Percentiles rank a stretch among this genome's conserved stretches.
Evolutionary conservation across 2,797 vertebrate genomes (phyloP).

Genomic region (Pelodytes ibericus): DNA sequence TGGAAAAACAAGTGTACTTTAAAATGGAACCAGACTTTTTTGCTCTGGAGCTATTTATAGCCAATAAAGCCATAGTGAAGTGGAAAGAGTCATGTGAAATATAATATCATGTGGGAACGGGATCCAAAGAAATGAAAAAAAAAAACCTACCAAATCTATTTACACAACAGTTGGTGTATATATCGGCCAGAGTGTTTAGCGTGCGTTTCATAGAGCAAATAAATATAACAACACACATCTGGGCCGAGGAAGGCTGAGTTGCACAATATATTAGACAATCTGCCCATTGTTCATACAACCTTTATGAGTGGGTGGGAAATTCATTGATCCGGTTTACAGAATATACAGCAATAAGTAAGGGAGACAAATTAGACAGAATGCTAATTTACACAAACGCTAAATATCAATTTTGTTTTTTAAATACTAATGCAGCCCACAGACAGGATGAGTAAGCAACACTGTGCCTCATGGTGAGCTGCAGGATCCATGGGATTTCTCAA

Average conservation of each 20-base stretch:
- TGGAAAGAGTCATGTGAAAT: background rate
- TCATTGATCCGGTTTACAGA: slow-evolving; percentile 19
- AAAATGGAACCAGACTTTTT: slow-evolving; percentile 41
- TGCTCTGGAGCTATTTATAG: slow-evolving; percentile 18
- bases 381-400: too few species aligned
- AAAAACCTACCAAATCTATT: slow-evolving; percentile 15
- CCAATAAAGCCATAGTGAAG: slow-evolving; percentile 1
- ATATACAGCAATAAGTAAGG: slow-evolving; percentile 13
- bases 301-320: slow-evolving; percentile 40
- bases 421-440: too few species aligned
- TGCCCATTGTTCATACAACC: slow-evolving; percentile 36
- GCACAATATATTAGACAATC: slow-evolving; percentile 35
- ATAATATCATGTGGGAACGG: background rate
- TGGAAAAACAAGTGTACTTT: slow-evolving; percentile 13
- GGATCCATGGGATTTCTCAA: too few species aligned
- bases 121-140: slow-evolving; percentile 11
- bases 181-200: background rate
- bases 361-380: slow-evolving; percentile 4
- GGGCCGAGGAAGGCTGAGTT: slow-evolving; percentile 19
- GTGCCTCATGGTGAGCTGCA: too few species aligned
- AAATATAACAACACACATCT: slow-evolving; percentile 21
- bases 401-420: too few species aligned
- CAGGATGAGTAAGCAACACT: too few species aligned
- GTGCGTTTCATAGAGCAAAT: background rate
- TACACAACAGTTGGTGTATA: background rate